Base-by-base conservation (phyloP, 2,888 invertebrate species). In the Amitus sp. region DNA sequence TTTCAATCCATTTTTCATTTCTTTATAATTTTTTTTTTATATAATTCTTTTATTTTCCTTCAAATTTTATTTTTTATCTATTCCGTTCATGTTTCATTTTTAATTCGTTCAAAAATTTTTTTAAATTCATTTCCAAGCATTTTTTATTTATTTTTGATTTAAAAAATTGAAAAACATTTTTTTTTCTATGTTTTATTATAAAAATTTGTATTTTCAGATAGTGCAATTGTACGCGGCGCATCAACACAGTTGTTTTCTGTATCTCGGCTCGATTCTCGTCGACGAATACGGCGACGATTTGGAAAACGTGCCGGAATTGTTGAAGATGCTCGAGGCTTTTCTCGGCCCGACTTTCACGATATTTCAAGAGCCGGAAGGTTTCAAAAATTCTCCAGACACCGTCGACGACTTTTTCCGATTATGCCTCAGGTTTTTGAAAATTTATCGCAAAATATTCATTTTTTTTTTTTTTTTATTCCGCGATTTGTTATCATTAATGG, bases 371-470 rank as follows among this genome's bases (percentile, higher is more conserved):
- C 87, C 88, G 59, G 87, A 91, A 74, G 96, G 96, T 0, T 84
- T 98, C 40, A 85, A 89, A 59, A 92, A 96, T 80, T 93, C 98
- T 85, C 98, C 99, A 0, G 98, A 99, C 76, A 98, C 98, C 0
- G 96, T 99, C 0, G 99, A 99, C 78, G 99, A 99, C 79, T 89
- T 98, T 68, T 99, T 98, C 83, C 85, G 95, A 46, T 85, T 96
- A 28, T 93, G 93, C 72, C 87, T 89, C 47, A 85, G 93, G 85
- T 84, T 47, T 4, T 2, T 37, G 3, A 7, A 10, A 7, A 3
- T 23, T 23, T 23, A n/a, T n/a, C n/a, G n/a, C n/a, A n/a, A n/a
- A n/a, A n/a, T n/a, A n/a, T 51, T 10, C 15, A 51, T 23, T 30
- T 43, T 28, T 54, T 12, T 48, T 12, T 15, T 7, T 23, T 23